Evolutionary conservation across 1,140 invertebrate genomes (phyloP).

Genomic region (Orius insidiosus): DNA sequence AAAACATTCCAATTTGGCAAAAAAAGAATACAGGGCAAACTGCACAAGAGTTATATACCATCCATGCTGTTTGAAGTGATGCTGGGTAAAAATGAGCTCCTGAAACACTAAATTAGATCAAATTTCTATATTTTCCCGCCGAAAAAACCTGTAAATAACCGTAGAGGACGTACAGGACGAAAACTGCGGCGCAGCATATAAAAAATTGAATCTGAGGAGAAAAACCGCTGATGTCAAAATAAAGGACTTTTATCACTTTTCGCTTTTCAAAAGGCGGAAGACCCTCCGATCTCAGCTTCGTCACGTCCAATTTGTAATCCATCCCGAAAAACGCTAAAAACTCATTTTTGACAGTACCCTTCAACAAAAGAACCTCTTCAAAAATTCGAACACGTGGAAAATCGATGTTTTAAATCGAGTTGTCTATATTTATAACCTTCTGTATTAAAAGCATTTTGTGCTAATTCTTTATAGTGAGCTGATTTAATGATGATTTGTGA

Average conservation of each 20-base stretch:
- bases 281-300: neutral
- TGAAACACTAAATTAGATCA: too few relatives aligned
- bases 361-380: too few relatives aligned
- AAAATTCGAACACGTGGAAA: too few relatives aligned
- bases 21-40: conserved; percentile 69
- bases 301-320: neutral
- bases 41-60: conserved; percentile 87
- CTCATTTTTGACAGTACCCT: too few relatives aligned
- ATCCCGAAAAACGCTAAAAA: too few relatives aligned
- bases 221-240: conserved; percentile 50
- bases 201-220: conserved; percentile 53
- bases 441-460: too few relatives aligned
- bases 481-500: too few relatives aligned
- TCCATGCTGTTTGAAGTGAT: conserved; percentile 75
- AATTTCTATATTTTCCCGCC: too few relatives aligned
- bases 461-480: too few relatives aligned
- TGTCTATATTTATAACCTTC: too few relatives aligned
- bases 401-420: too few relatives aligned
- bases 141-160: conserved; percentile 65
- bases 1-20: conserved; percentile 59
- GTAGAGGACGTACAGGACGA: conserved; percentile 76
- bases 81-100: conserved; percentile 79
- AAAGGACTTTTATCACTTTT: conserved; percentile 32
- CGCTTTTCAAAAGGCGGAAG: neutral
- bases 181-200: conserved; percentile 57